Evolutionary conservation across 2,113 vertebrate species (phyloP), one percentile per base, ranked within the genome.

Genomic region (Merops nubicus): DNA sequence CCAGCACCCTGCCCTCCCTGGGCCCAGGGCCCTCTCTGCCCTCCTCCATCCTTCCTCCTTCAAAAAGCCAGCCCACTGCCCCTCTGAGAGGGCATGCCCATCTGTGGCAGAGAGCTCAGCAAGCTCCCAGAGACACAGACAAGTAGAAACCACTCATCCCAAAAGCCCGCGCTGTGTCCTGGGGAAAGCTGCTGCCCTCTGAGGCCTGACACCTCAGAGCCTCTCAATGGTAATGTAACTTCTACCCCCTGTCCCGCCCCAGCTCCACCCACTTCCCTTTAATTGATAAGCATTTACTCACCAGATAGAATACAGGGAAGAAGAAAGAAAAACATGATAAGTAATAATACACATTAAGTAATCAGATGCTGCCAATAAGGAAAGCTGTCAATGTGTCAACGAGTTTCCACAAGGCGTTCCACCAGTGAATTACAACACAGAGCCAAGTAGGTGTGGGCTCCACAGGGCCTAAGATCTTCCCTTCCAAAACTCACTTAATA

Each of bases 21-120:
- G 93, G 20, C 33, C 59, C 62, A 6, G 11, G 5, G 12, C 22
- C 40, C 23, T 73, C 83, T 80, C 63, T 63, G 0, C 62, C 84
- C 70, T 95, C 94, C 93, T 97, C 94, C 95, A 95, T 97, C 28
- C 23, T 67, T 42, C 36, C 57, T 90, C 67, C 75, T 92, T 91
- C 79, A 83, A 86, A 93, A 88, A 5, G 20, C 34, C 88, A 92
- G 7, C 45, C n/a, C 2, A 7, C 16, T 68, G 65, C 20, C 62
- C 72, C 72, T 54, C 40, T 40, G n/a, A 73, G 28, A 82, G 36
- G n/a, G 62, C 29, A 22, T 4, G 11, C 6, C 88, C n/a, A 91
- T 85, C 70, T 53, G 85, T 21, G 88, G 57, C 2, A 6, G 43
- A 76, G 62, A 93, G 69, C 14, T 40, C 40, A 64, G 70, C 13